Evolutionary conservation across 2,113 vertebrate species (phyloP), one percentile per base, ranked within the genome.

Genomic region (Channa argus): DNA sequence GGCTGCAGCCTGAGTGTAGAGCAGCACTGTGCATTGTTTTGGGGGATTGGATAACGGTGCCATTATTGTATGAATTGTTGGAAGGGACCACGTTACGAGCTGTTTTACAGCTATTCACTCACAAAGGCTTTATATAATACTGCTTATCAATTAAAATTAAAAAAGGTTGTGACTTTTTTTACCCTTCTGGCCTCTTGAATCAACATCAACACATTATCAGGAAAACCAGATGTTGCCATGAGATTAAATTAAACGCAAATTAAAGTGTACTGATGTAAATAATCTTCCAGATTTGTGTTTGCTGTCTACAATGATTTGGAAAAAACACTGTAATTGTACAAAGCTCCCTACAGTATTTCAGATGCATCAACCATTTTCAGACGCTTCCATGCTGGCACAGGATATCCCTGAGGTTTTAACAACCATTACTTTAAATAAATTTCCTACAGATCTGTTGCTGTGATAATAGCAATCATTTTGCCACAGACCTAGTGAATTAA

Each of bases 1-100:
- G 93, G 94, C 39, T 81, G 91, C 44, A 74, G 83, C 79, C 80
- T 78, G 73, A 85, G 83, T 59, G 84, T 87, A 74, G 74, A 73
- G 81, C 74, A 77, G 86, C 83, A 47, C 63, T 83, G 80, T 81
- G 63, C 62, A 74, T 89, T 82, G 81, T 87, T 88, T 91, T 82
- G 88, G 86, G 88, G 87, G 86, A 89, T 85, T 90, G 86, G 84
- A 88, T 77, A 65, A 75, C 34, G 44, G 74, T 80, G 58, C 55
- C 79, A 67, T 86, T 75, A 85, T 89, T 90, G 44, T 87, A 63
- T 82, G 75, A 65, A 77, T 79, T 74, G 66, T 77, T 81, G 59
- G 61, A 74, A 43, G 24, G 56, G 45, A 77, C 64, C 50, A 52
- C 10, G 37, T 79, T 86, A 78, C 37, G 36, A 74, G 56, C 47